Evolutionary conservation across 2,888 invertebrate genomes (phyloP).

Genomic region (Temnothorax ravouxi): DNA sequence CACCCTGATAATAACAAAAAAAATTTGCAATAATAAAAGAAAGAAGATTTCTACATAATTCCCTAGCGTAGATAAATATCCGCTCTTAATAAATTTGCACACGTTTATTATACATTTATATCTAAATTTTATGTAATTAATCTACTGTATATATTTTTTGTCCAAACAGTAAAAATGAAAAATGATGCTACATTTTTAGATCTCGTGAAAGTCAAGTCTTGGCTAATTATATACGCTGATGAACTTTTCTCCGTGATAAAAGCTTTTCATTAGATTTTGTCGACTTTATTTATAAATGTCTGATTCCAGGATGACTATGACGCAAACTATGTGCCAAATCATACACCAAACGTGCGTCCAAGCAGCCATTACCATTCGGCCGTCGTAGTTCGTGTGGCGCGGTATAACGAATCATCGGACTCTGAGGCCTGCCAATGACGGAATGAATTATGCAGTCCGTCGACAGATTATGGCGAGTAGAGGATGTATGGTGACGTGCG

Average conservation of each 20-base stretch:
- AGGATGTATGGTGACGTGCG: conserved; percentile 73
- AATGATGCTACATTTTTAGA: neutral
- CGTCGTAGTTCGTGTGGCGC: conserved; percentile 65
- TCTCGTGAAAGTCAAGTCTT: neutral
- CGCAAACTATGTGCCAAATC: conserved; percentile 69
- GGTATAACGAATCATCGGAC: conserved; percentile 74
- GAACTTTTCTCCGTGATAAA: neutral
- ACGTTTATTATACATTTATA: neutral
- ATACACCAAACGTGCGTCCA: conserved; percentile 66
- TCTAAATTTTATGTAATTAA: conserved; percentile 12
- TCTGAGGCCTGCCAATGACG: conserved; percentile 73
- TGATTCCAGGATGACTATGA: conserved; percentile 29
- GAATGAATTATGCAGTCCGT: conserved; percentile 78
- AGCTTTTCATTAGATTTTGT: conserved; percentile 15
- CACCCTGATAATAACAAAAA: conserved; percentile 31
- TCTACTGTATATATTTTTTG: neutral
- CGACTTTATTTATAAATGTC: conserved; percentile 22
- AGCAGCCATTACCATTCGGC: conserved; percentile 73
- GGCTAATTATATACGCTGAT: neutral
- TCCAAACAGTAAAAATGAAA: neutral
- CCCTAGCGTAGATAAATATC: neutral
- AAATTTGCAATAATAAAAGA: conserved; percentile 13
- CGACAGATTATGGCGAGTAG: conserved; percentile 73
- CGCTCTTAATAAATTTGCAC: neutral
- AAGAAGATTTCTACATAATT: conserved; percentile 6